phyloP scores from a whole-genome alignment of 2,113 vertebrate species.

The Dicrurus megarhynchus region DNA sequence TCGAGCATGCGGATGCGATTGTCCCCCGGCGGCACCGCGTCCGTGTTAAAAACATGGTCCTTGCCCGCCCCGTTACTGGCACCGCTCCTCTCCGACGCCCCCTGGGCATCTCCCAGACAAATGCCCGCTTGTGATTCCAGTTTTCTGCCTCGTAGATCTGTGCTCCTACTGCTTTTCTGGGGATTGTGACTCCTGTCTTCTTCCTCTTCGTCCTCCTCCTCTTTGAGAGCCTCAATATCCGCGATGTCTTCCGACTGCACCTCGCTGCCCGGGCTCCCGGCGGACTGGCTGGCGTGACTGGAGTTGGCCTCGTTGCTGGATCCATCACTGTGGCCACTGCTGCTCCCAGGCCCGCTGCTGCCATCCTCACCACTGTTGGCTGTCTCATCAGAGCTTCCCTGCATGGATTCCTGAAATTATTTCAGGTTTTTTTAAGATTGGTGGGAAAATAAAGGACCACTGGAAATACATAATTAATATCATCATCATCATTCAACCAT shows the following conservation, averaged over 20 bases:
- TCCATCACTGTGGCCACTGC: slow-evolving; percentile 92
- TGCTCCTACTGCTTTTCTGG: slow-evolving; percentile 78
- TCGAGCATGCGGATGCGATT: slow-evolving; percentile 87
- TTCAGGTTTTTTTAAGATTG: neutral
- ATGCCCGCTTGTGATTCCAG: slow-evolving; percentile 80
- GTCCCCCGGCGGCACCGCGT: slow-evolving; percentile 80
- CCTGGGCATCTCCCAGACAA: slow-evolving; percentile 82
- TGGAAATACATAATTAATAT: neutral
- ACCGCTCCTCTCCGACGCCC: slow-evolving; percentile 71
- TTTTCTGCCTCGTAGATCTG: slow-evolving; percentile 88
- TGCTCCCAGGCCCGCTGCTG: slow-evolving; percentile 95
- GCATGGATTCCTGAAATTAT: slow-evolving; percentile 90
- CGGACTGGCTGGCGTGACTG: slow-evolving; percentile 92
- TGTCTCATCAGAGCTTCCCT: slow-evolving; percentile 98
- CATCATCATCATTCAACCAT: neutral
- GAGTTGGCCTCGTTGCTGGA: slow-evolving; percentile 97
- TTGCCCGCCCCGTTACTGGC: slow-evolving; percentile 73
- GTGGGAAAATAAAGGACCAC: neutral
- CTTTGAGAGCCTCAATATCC: slow-evolving; percentile 94
- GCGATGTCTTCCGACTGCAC: slow-evolving; percentile 96
- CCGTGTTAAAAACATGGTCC: slow-evolving; percentile 82
- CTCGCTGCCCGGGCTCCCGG: slow-evolving; percentile 95
- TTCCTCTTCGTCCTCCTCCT: slow-evolving; percentile 91
- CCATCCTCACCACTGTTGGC: slow-evolving; percentile 98
- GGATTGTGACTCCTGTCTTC: slow-evolving; percentile 79